phyloP scores from a whole-genome alignment of 2,797 vertebrate species.

The Adrianichthys oophorus region DNA sequence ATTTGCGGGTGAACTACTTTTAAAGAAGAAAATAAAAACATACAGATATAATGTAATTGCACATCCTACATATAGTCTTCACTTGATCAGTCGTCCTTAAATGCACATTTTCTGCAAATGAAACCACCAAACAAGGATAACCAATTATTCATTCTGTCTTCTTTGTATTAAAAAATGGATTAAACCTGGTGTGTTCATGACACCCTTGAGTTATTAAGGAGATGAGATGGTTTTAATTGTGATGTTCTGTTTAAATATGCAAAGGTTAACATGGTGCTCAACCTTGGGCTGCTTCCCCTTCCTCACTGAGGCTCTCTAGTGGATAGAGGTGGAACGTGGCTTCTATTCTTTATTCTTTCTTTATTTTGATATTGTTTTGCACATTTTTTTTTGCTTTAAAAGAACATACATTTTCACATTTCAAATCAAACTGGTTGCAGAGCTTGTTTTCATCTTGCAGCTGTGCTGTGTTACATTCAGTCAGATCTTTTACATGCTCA shows the following conservation, averaged over 20 bases:
- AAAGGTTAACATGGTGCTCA: constrained; percentile 58
- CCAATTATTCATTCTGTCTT: constrained; percentile 36
- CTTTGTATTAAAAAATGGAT: constrained; percentile 47
- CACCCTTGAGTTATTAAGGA: constrained; percentile 45
- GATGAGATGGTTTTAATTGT: constrained; percentile 42
- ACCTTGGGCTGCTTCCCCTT: constrained; percentile 31
- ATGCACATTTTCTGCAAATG: constrained; percentile 41
- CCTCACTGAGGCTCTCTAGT: constrained; percentile 60
- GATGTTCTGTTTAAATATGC: constrained; percentile 51
- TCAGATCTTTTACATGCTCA: constrained; percentile 9
- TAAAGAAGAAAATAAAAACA: too few relatives aligned
- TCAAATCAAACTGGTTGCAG: not conserved
- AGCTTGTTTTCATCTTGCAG: not conserved
- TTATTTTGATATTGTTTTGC: too few relatives aligned
- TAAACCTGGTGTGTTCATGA: constrained; percentile 26
- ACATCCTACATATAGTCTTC: not conserved
- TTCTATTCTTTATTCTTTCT: too few relatives aligned
- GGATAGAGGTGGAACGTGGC: constrained; percentile 23
- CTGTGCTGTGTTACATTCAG: constrained; percentile 1
- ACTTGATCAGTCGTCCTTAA: constrained; percentile 22
- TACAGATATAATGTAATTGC: constrained; percentile 8
- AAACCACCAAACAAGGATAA: constrained; percentile 45
- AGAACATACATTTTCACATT: too few relatives aligned
- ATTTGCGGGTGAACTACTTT: too few relatives aligned
- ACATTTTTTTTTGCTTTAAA: too few relatives aligned